These are phyloP conservation scores for Virgularia gustaviana DNA, from an alignment of 92 coral and sea anemone species.

Conservation along the genomic window DNA sequence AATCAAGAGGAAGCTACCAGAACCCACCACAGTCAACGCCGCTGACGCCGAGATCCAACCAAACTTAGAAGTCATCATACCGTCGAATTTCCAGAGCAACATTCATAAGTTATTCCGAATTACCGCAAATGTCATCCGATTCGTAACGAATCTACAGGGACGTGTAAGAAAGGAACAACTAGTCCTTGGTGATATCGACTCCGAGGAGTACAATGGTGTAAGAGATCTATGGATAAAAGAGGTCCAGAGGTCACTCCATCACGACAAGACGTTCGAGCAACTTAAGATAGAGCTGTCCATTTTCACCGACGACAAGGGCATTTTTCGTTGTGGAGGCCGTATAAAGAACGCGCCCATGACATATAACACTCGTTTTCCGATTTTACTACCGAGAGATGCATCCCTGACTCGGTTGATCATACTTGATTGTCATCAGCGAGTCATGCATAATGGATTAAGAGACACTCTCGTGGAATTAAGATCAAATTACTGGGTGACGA, in stretches of 20 bases:
- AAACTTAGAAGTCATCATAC: conserved; percentile 27
- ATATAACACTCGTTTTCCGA: conserved; percentile 1
- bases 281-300: conserved; percentile 30
- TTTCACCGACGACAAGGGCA: conserved; percentile 33
- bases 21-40: not conserved
- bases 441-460: conserved; percentile 36
- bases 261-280: conserved; percentile 46
- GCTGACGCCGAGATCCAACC: conserved; percentile 14
- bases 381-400: conserved; percentile 42
- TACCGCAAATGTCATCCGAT: conserved; percentile 50
- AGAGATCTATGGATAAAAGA: conserved; percentile 40
- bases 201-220: conserved; percentile 12
- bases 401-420: conserved; percentile 37
- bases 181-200: conserved; percentile 14
- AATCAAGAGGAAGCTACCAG: not conserved
- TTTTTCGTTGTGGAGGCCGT: conserved; percentile 29
- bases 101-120: conserved; percentile 47
- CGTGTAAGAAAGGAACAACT: conserved; percentile 6
- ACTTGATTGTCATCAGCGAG: conserved; percentile 27
- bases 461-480: conserved; percentile 41
- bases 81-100: conserved; percentile 31
- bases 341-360: conserved; percentile 31
- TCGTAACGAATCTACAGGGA: conserved; percentile 33
- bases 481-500: conserved; percentile 28
- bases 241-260: conserved; percentile 27